A percentile compares a stretch with the other conserved stretches of the same genome.
These are phyloP conservation scores for Amblyopsis rosae DNA, from an alignment of 2,113 vertebrate genomes.

Conservation along the genomic window DNA sequence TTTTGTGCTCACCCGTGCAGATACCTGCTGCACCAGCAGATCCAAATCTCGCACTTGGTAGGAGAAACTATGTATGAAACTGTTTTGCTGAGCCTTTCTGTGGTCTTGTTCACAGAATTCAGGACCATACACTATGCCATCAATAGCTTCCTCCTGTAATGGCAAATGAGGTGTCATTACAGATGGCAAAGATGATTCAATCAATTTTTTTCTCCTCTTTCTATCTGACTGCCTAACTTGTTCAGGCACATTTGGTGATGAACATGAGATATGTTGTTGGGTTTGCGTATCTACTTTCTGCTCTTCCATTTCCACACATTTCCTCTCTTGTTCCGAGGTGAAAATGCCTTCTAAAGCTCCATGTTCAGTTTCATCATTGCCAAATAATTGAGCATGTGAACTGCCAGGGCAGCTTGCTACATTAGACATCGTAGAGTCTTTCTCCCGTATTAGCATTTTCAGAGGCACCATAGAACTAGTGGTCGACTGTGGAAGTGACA, in stretches of 20 bases:
- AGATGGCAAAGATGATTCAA: constrained; percentile 1
- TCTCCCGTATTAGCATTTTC: not conserved
- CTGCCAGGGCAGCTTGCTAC: constrained; percentile 5
- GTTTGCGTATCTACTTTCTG: too few relatives aligned
- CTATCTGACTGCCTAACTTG: constrained; percentile 1
- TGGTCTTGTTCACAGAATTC: constrained; percentile 42
- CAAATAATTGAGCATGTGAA: not conserved
- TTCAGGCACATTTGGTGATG: too few relatives aligned
- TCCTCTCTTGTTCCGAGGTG: too few relatives aligned
- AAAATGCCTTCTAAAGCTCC: too few relatives aligned
- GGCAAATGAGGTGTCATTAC: constrained; percentile 27
- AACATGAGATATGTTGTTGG: too few relatives aligned
- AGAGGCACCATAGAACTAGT: not conserved
- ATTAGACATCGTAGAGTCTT: constrained; percentile 7
- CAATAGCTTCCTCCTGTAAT: constrained; percentile 20
- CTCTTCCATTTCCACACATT: too few relatives aligned
- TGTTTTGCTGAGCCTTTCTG: constrained; percentile 17
- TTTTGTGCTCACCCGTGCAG: constrained; percentile 31
- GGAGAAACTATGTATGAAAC: constrained; percentile 26
- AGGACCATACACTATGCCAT: constrained; percentile 69
- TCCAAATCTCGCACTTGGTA: constrained; percentile 72
- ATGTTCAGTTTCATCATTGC: too few relatives aligned
- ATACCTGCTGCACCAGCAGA: constrained; percentile 63
- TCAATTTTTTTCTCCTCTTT: constrained; percentile 1
- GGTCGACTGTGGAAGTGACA: not conserved